Evolutionary conservation across 2,113 vertebrate species (phyloP).

Genomic region (Pseudorasbora parva): DNA sequence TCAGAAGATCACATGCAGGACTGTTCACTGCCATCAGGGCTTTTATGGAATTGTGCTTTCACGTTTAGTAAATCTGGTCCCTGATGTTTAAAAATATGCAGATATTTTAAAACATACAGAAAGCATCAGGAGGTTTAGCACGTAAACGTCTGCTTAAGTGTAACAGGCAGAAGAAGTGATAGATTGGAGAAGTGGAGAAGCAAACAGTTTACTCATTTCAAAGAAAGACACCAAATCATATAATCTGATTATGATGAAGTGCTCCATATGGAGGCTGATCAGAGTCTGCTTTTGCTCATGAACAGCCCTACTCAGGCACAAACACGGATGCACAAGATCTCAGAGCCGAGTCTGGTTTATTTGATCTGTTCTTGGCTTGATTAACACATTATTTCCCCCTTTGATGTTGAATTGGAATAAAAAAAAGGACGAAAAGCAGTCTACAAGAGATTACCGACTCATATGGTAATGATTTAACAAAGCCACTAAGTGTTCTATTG

Average conservation of each 20-base stretch:
- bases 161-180: slow-evolving; percentile 14
- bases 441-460: slow-evolving; percentile 7
- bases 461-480: slow-evolving; percentile 54
- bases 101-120: background rate
- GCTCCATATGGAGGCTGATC: slow-evolving; percentile 61
- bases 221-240: slow-evolving; percentile 51
- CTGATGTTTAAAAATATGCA: background rate
- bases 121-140: slow-evolving; percentile 8
- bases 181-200: background rate
- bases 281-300: slow-evolving; percentile 54
- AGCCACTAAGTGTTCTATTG: slow-evolving; percentile 28
- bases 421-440: slow-evolving; percentile 43
- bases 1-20: too few relatives aligned
- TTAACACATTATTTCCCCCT: slow-evolving; percentile 42
- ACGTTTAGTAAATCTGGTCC: too few relatives aligned
- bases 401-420: slow-evolving; percentile 38
- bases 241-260: slow-evolving; percentile 61
- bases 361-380: slow-evolving; percentile 54
- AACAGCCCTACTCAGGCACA: slow-evolving; percentile 29
- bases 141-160: background rate
- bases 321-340: background rate
- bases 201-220: slow-evolving; percentile 49
- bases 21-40: too few relatives aligned
- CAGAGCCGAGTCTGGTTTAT: slow-evolving; percentile 3
- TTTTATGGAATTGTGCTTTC: too few relatives aligned